A percentile compares a stretch with the other conserved stretches of the same genome.
These are phyloP conservation scores for Ochropleura leucogaster DNA, from an alignment of 2,888 invertebrate genomes.

Conservation along the genomic window DNA sequence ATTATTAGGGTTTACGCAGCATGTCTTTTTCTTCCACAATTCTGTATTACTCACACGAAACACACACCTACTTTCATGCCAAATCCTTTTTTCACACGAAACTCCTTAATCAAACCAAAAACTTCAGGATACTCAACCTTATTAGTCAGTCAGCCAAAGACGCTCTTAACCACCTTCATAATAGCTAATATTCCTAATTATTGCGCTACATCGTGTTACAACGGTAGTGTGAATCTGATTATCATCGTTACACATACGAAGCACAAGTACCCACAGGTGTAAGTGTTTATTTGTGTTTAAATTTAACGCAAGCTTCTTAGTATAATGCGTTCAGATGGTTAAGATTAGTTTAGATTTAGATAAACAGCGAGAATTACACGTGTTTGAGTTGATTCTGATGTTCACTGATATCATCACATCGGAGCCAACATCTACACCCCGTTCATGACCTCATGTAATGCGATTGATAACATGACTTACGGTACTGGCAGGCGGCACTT, in stretches of 20 bases:
- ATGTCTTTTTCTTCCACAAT: too few species aligned
- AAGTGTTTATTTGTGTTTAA: conserved; percentile 53
- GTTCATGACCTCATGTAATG: background rate
- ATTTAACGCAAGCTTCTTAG: conserved; percentile 43
- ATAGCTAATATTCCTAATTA: conserved; percentile 45
- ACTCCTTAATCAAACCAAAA: background rate
- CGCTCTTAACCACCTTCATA: conserved; percentile 25
- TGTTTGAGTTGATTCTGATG: conserved; percentile 16
- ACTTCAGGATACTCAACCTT: background rate
- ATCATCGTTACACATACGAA: conserved; percentile 35
- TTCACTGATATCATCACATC: conserved; percentile 11
- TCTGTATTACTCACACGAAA: too few species aligned
- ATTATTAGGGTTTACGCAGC: too few species aligned
- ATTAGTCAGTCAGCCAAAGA: conserved; percentile 3
- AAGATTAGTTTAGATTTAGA: conserved; percentile 41
- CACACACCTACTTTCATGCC: too few species aligned
- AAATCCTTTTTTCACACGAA: too few species aligned
- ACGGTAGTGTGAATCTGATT: conserved; percentile 48
- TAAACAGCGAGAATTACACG: conserved; percentile 27
- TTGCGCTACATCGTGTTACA: conserved; percentile 23
- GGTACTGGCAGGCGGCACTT: background rate
- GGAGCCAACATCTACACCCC: background rate
- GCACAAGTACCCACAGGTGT: conserved; percentile 7
- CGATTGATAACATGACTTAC: background rate
- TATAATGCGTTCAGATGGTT: conserved; percentile 38